These are phyloP conservation scores for Hephaestus fuliginosus DNA, from an alignment of 2,797 vertebrate species.

Conservation along the genomic window DNA sequence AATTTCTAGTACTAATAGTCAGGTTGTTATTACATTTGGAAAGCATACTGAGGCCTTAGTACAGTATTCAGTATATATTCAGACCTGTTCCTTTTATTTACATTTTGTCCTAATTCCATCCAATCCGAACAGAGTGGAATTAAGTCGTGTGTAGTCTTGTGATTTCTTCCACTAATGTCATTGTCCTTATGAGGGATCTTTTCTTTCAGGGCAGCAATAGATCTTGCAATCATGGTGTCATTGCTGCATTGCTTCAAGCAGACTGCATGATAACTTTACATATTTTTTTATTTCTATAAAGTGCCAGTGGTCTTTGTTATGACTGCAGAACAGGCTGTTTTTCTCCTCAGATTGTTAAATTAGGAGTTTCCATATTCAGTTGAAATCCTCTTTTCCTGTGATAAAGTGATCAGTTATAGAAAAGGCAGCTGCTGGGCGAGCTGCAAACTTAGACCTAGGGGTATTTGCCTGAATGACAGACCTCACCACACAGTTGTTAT, in stretches of 20 bases:
- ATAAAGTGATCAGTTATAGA: constrained; percentile 36
- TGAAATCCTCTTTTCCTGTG: constrained; percentile 18
- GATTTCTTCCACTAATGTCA: constrained; percentile 8
- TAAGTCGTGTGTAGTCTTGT: not conserved
- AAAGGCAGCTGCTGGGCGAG: constrained; percentile 48
- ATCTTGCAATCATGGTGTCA: constrained; percentile 21
- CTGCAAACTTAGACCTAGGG: constrained; percentile 35
- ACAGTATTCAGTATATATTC: not conserved
- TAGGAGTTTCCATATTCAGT: constrained; percentile 6
- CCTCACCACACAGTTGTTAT: constrained; percentile 75
- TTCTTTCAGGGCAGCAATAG: constrained; percentile 7
- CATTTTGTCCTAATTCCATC: not conserved
- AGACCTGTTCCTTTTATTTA: not conserved
- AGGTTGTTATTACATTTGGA: not conserved
- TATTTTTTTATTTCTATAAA: constrained; percentile 25
- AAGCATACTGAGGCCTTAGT: not conserved
- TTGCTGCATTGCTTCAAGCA: constrained; percentile 49
- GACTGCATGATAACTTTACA: constrained; percentile 38
- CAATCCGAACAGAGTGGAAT: not conserved
- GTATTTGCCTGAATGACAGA: constrained; percentile 52
- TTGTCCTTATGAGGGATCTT: constrained; percentile 19
- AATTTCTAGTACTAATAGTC: not conserved
- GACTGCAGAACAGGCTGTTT: constrained; percentile 24
- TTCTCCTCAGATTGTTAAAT: constrained; percentile 21
- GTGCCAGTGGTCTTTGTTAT: constrained; percentile 13